Conservation (phyloP, 2,113 vertebrate genomes). For the Hiodon tergisus region DNA sequence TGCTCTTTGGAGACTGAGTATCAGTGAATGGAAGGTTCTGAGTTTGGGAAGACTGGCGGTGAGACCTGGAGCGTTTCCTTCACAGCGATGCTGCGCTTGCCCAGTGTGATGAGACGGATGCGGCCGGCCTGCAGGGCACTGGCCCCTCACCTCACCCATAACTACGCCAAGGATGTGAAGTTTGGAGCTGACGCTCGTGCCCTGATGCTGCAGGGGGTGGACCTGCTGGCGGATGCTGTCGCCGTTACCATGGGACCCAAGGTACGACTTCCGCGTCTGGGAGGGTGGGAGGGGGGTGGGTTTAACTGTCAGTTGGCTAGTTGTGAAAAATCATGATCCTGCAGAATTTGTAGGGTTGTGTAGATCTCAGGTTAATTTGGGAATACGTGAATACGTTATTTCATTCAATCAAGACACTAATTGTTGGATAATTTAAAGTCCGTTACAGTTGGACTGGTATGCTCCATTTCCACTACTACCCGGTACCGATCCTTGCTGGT, state of each 20-base stretch:
- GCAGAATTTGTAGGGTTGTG: background rate
- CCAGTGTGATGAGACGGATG: constrained; percentile 71
- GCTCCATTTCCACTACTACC: too few relatives aligned
- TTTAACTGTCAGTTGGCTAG: background rate
- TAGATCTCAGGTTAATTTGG: too few relatives aligned
- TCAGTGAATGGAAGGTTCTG: too few relatives aligned
- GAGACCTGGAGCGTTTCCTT: too few relatives aligned
- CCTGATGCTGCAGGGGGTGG: constrained; percentile 95
- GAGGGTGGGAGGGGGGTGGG: background rate
- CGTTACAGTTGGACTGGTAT: too few relatives aligned
- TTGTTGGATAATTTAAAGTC: too few relatives aligned
- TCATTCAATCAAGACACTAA: too few relatives aligned
- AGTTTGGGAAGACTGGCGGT: background rate
- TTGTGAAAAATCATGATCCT: background rate
- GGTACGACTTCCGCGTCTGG: constrained; percentile 55
- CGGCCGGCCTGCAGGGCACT: constrained; percentile 78
- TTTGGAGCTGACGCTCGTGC: constrained; percentile 94
- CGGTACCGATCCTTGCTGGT: too few relatives aligned
- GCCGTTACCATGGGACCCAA: constrained; percentile 98
- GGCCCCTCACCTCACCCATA: constrained; percentile 77
- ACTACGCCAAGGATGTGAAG: constrained; percentile 93
- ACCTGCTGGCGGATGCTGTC: constrained; percentile 89
- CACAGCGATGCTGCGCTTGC: constrained; percentile 82
- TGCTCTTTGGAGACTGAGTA: too few relatives aligned
- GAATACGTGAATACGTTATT: too few relatives aligned